These are phyloP conservation scores for Phaedon cochleariae DNA, from an alignment of 2,888 invertebrate genomes.

Conservation along the genomic window DNA sequence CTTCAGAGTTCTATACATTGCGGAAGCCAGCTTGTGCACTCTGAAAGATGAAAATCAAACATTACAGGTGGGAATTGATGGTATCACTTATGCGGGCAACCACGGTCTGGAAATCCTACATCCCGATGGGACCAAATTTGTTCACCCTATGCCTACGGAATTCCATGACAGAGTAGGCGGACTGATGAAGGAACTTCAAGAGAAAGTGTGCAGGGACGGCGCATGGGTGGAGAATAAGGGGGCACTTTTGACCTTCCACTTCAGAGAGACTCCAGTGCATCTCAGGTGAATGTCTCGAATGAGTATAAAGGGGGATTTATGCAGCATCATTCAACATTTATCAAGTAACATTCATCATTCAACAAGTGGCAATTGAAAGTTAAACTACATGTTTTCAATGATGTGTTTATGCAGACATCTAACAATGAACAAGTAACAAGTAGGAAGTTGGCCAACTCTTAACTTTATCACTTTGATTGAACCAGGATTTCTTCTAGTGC, in stretches of 20 bases:
- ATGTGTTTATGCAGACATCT: no score
- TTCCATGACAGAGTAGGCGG: conserved; percentile 81
- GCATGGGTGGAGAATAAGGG: conserved; percentile 95
- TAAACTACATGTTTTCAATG: no score
- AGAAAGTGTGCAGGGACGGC: conserved; percentile 85
- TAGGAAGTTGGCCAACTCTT: no score
- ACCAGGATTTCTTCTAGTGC: no score
- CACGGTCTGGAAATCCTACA: conserved; percentile 89
- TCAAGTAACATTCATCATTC: no score
- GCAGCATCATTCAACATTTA: no score
- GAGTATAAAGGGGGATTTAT: not conserved
- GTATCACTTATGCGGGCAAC: conserved; percentile 90
- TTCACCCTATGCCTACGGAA: conserved; percentile 89
- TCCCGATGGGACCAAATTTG: conserved; percentile 89
- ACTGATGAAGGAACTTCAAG: conserved; percentile 81
- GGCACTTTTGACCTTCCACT: conserved; percentile 86
- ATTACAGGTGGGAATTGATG: conserved; percentile 81
- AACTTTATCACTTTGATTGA: no score
- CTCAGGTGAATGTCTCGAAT: conserved; percentile 61
- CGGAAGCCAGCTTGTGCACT: no score
- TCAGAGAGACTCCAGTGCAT: conserved; percentile 80
- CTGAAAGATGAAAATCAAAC: not conserved
- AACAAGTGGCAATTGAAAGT: no score
- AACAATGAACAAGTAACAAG: no score
- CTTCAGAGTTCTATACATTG: no score